Evolutionary conservation across 2,113 vertebrate genomes (phyloP), one percentile per base, ranked within the genome.

Genomic region (Paedocypris sp.): DNA sequence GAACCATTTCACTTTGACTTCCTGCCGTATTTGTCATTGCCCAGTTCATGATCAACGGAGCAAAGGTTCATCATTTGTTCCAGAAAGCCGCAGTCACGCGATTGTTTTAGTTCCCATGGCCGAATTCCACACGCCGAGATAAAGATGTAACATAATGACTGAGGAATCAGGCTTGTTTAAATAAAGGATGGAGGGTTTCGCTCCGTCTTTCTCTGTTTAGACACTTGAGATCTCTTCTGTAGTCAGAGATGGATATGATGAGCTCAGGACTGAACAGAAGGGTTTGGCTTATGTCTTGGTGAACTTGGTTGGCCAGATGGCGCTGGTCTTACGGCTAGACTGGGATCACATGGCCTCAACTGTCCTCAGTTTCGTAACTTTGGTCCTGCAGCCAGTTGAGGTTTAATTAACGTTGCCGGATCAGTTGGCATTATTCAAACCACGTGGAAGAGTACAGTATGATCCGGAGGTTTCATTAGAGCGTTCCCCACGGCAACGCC

Each of bases 321-420:
- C 18, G 6, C 12, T 39, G 26, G 49, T n/a, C 25, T 5, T 19
- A 26, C 3, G 32, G 52, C 11, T 26, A 36, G 20, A 6, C 36
- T 11, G 9, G 15, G 39, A 54, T 60, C 56, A 48, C 41, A 25
- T 38, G 18, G 15, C 23, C 20, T 5, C 13, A 31, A 11, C 13
- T 46, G 62, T 32, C 39, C 52, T n/a, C 25, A 13, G 38, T 59
- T 54, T 58, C 19, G 8, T 54, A 39, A 48, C 26, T 20, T 13
- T 62, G 51, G 25, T 35, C 19, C 13, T 19, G 35, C 4, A 10
- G 15, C 33, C 41, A 41, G 29, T 56, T 31, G 32, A 16, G 12
- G 20, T 59, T 53, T 48, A 51, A 52, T 49, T 33, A 53, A 38
- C 6, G 22, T 13, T 47, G 25, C n/a, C 35, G 18, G 38, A 29